Percentiles rank a stretch among this genome's conserved stretches.
These are phyloP conservation scores for Mycteria americana DNA, from an alignment of 2,797 vertebrate species.

Conservation along the genomic window DNA sequence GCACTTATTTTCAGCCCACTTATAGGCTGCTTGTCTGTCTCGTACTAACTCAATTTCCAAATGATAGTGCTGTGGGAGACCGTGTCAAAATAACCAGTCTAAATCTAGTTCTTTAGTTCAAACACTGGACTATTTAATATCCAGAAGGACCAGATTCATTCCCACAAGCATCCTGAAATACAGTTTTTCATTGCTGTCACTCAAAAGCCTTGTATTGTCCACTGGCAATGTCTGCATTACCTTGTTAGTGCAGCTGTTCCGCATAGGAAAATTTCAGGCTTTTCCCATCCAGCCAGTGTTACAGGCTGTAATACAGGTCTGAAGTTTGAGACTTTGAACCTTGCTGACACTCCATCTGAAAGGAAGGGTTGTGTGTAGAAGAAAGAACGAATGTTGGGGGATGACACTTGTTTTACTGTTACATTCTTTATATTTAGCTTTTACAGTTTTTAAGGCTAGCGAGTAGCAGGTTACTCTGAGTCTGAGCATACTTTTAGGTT, in stretches of 20 bases:
- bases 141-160: not conserved
- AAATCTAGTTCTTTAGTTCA: not conserved
- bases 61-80: not conserved
- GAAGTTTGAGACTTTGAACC: not conserved
- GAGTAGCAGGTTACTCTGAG: not conserved
- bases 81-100: not conserved
- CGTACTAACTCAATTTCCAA: not conserved
- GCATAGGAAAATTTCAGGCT: not conserved
- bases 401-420: not conserved
- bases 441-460: not conserved
- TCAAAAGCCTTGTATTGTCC: not conserved
- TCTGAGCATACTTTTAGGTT: not conserved
- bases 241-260: not conserved
- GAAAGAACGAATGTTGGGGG: not conserved
- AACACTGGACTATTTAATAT: not conserved
- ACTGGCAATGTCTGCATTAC: not conserved
- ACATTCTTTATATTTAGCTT: not conserved
- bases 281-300: not conserved
- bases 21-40: not conserved
- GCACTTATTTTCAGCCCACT: not conserved
- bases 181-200: not conserved
- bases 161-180: not conserved
- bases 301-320: not conserved
- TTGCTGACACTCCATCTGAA: not conserved
- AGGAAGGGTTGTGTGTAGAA: not conserved